Base-by-base conservation (phyloP, 2,888 invertebrate species). In the Lasius platythorax region DNA sequence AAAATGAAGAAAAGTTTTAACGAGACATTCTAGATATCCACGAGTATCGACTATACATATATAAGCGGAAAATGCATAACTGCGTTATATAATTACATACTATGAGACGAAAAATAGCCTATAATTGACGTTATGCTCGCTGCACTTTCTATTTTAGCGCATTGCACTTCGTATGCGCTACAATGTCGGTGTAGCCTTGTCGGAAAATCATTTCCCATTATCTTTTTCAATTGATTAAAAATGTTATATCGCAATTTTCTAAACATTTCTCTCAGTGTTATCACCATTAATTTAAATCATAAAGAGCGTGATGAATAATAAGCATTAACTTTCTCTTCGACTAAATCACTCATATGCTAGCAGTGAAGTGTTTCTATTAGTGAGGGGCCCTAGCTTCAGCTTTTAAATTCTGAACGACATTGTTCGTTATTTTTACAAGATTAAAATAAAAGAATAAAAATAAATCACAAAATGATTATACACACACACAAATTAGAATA, bases 71-170 rank as follows among this genome's bases (percentile, higher is more conserved):
- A 50, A 64, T 67, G 61, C 83, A 84, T 84, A 88, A 89, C 85
- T 33, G 8, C 58, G 84, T 90, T 90, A 90, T 88, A 90, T 90
- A 90, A 90, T 90, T 87, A 73, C 74, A 66, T 64, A 73, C 83
- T 33, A 37, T 28, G 64, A 79, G 83, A 89, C 81, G 85, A 90
- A 90, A 89, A 89, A 85, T 84, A 87, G 67, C 75, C 78, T 73
- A 43, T 84, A 85, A 84, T 70, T 87, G 85, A 50, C 67, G 87
- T 82, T 86, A 84, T 85, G 83, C 85, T 64, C 64, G 46, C 72
- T 74, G 85, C 61, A 83, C 89, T 90, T 90, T 90, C 89, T 90
- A 90, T 84, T 90, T 87, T 85, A 70, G 70, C 50, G 66, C 78
- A 67, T 73, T 58, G 46, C 28, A 53, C 67, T 84, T 85, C 67